Conservation (phyloP, 2,113 vertebrate species). For the Gobio gobio region DNA sequence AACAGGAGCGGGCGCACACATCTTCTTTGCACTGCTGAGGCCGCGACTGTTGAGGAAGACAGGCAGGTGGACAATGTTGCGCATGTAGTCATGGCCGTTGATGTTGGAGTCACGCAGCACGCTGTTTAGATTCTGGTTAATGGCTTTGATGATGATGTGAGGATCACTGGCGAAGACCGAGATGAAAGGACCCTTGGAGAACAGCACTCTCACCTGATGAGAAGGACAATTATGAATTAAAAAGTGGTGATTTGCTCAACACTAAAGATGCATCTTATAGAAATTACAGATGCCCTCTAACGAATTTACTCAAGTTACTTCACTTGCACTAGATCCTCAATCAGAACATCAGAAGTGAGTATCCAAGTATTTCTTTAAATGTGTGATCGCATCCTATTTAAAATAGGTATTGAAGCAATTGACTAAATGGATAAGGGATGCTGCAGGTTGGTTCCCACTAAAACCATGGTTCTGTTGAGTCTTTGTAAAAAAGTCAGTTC, state of each 20-base stretch:
- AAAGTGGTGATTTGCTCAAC: not conserved
- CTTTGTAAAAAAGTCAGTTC: not conserved
- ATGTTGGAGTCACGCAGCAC: constrained; percentile 96
- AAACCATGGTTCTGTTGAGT: constrained; percentile 13
- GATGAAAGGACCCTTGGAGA: constrained; percentile 97
- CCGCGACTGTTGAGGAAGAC: constrained; percentile 96
- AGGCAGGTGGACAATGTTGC: constrained; percentile 93
- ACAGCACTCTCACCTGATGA: constrained; percentile 88
- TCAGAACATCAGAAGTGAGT: not conserved
- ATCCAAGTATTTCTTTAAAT: not conserved
- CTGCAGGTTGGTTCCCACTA: not conserved
- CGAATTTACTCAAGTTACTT: not conserved
- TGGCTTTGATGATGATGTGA: constrained; percentile 98
- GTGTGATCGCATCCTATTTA: not conserved
- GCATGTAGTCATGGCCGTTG: constrained; percentile 97
- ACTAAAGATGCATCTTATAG: not conserved
- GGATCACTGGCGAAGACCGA: constrained; percentile 97
- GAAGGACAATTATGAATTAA: constrained; percentile 2
- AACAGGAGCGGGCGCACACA: constrained; percentile 76
- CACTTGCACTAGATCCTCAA: not conserved
- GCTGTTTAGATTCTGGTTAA: constrained; percentile 97
- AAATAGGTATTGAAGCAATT: not conserved
- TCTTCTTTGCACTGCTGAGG: constrained; percentile 84
- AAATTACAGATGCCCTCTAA: not conserved
- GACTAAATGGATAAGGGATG: not conserved